phyloP scores from a whole-genome alignment of 2,113 vertebrate genomes.

The Bos indicus region DNA sequence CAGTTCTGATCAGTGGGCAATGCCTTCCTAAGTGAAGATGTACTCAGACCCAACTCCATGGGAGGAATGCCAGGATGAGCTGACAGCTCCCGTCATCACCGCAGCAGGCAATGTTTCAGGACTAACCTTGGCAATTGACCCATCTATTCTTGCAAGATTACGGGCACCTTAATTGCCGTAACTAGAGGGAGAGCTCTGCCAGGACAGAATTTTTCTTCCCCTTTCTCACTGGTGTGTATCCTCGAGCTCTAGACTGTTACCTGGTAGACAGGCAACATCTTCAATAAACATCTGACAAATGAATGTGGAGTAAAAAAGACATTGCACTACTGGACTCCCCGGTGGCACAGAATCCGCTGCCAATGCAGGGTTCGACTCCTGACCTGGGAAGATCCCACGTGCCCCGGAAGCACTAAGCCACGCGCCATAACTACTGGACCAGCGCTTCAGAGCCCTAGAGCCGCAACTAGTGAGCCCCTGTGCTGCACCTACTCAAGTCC shows the following conservation, averaged over 20 bases:
- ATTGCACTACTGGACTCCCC: background rate
- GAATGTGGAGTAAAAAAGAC: background rate
- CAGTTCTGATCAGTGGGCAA: background rate
- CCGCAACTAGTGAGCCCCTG: rapidly evolving
- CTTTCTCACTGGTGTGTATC: background rate
- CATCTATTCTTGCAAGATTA: background rate
- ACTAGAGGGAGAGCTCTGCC: background rate
- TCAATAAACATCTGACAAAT: background rate
- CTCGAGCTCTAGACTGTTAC: background rate
- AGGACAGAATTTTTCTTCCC: background rate
- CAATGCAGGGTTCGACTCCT: background rate
- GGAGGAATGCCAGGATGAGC: background rate
- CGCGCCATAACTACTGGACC: background rate
- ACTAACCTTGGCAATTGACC: background rate
- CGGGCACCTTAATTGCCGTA: background rate
- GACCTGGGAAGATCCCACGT: background rate
- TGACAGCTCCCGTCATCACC: background rate
- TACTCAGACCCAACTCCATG: background rate
- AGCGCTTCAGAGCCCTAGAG: background rate
- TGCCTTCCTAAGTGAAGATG: background rate
- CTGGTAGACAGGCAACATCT: background rate
- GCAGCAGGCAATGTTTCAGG: background rate
- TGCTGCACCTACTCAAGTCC: background rate
- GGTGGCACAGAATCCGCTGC: background rate
- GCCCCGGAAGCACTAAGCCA: background rate